Conservation (phyloP, 2,113 vertebrate species). For the Heloderma charlesbogerti region DNA sequence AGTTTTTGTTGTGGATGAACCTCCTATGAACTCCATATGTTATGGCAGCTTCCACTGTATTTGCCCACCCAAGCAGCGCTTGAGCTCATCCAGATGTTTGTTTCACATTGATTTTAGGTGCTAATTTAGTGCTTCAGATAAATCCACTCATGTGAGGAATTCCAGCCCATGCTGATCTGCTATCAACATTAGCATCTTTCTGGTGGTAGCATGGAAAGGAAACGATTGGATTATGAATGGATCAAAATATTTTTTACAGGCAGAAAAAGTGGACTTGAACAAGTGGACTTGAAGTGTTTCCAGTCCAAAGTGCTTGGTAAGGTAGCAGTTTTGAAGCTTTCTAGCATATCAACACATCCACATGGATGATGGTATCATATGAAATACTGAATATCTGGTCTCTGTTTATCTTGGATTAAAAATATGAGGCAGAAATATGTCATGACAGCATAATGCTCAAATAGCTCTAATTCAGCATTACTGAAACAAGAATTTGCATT, state of each 20-base stretch:
- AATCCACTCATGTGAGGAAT: neutral
- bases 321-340: neutral
- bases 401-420: neutral
- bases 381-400: neutral
- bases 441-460: neutral
- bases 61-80: neutral
- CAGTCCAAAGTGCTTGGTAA: neutral
- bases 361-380: neutral
- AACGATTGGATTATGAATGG: neutral
- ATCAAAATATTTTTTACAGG: too few species aligned
- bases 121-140: neutral
- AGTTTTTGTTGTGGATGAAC: neutral
- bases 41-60: neutral
- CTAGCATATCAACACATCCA: neutral
- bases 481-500: conserved; percentile 40
- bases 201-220: neutral
- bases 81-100: neutral
- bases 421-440: neutral
- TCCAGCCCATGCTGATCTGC: neutral
- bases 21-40: neutral
- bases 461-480: conserved; percentile 39
- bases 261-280: neutral
- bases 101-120: neutral
- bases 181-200: neutral
- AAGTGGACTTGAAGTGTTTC: neutral